Evolutionary conservation across 1,140 invertebrate species (phyloP).

Genomic region (Drosophila tsacasi): DNA sequence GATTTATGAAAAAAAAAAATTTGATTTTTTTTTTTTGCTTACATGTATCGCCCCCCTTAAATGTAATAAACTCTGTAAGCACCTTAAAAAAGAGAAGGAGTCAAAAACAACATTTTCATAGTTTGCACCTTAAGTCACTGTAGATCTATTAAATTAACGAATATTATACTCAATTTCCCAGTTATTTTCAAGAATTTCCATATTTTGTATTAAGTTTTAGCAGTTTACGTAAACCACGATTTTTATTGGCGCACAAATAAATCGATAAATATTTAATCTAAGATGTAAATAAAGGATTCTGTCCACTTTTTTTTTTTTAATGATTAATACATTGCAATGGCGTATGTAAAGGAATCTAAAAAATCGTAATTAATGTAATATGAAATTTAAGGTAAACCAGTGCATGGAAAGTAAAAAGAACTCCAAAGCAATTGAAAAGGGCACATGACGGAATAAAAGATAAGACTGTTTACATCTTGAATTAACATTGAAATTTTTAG

Average conservation of each 20-base stretch:
- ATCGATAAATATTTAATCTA: neutral
- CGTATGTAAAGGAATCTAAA: neutral
- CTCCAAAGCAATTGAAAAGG: neutral
- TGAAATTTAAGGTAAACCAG: neutral
- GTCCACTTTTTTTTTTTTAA: neutral
- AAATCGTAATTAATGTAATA: neutral
- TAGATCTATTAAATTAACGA: neutral
- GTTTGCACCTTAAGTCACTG: neutral
- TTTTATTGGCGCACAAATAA: neutral
- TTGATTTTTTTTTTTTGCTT: no score
- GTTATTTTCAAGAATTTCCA: neutral
- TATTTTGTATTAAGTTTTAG: neutral
- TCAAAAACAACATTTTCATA: neutral
- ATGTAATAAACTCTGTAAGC: no score
- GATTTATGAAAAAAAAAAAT: no score
- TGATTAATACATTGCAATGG: neutral
- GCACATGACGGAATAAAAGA: conserved; percentile 1
- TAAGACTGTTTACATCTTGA: conserved; percentile 4
- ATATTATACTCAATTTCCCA: neutral
- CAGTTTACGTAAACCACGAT: neutral
- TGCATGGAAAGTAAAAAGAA: neutral
- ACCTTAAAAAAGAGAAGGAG: no score
- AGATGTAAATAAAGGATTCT: neutral
- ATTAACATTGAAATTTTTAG: neutral
- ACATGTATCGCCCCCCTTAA: no score